Evolutionary conservation across 1,140 invertebrate genomes (phyloP).

Genomic region (Drosophila lini): DNA sequence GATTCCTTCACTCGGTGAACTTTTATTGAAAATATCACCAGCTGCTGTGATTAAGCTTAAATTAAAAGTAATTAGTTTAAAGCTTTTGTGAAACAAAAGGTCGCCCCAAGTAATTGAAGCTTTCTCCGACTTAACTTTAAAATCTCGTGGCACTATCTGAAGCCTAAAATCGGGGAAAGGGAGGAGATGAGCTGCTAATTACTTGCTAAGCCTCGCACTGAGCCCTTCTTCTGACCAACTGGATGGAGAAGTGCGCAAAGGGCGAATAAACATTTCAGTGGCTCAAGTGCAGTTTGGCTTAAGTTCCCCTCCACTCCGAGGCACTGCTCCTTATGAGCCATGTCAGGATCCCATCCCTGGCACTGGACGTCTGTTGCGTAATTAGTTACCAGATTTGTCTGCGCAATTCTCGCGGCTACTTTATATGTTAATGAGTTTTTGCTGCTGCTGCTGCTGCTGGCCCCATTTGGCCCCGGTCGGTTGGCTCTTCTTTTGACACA

Average conservation of each 20-base stretch:
- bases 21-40: too few species aligned
- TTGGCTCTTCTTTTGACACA: conserved; percentile 42
- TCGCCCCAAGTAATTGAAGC: conserved; percentile 5
- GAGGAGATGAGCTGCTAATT: conserved; percentile 37
- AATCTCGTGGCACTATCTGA: background rate
- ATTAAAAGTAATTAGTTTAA: background rate
- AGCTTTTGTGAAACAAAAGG: background rate
- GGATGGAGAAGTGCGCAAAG: conserved; percentile 4
- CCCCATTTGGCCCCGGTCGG: conserved; percentile 1
- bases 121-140: conserved; percentile 9
- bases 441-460: conserved; percentile 22
- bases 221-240: conserved; percentile 15
- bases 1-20: too few species aligned
- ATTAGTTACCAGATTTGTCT: conserved; percentile 67
- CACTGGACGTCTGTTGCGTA: conserved; percentile 51
- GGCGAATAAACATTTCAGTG: conserved; percentile 31
- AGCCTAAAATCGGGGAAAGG: conserved; percentile 2
- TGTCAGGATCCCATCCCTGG: conserved; percentile 36
- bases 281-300: conserved; percentile 31
- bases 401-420: conserved; percentile 59
- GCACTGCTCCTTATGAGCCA: conserved; percentile 42
- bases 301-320: conserved; percentile 10
- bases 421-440: conserved; percentile 78
- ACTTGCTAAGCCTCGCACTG: conserved; percentile 25
- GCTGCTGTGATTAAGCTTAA: background rate